These are phyloP conservation scores for Numenius phaeopus DNA, from an alignment of 2,797 vertebrate species.

Conservation along the genomic window DNA sequence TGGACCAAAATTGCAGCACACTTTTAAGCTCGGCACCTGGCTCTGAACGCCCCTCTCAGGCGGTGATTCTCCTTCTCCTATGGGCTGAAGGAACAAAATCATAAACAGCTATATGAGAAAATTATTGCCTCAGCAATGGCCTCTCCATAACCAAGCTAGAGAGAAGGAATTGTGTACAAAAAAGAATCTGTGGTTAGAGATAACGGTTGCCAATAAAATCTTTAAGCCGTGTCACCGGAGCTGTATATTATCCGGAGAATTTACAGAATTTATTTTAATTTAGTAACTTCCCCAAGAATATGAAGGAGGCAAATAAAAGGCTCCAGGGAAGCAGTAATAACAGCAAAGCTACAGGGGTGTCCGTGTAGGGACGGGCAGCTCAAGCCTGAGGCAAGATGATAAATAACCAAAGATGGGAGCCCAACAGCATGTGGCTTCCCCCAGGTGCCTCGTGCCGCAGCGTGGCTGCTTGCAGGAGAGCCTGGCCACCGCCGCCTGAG, in stretches of 20 bases:
- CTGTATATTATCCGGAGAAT: neutral
- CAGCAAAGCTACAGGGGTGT: rapidly evolving
- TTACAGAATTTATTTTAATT: slow-evolving; percentile 13
- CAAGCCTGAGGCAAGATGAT: neutral
- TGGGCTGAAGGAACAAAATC: neutral
- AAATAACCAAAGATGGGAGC: rapidly evolving
- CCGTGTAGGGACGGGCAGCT: rapidly evolving
- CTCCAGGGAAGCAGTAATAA: neutral
- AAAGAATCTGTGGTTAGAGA: neutral
- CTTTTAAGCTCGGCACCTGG: neutral
- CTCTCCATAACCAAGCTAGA: neutral
- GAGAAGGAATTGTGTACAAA: neutral
- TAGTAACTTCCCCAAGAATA: neutral
- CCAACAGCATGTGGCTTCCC: rapidly evolving
- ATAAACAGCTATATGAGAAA: neutral
- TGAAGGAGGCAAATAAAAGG: neutral
- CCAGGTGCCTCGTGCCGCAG: neutral
- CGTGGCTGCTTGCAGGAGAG: neutral
- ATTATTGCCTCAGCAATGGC: neutral
- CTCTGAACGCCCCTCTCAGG: neutral
- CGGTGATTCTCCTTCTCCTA: neutral
- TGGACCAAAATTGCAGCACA: neutral
- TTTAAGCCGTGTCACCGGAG: neutral
- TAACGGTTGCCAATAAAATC: neutral
- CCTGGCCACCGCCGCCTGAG: rapidly evolving